A percentile compares a stretch with the other conserved stretches of the same genome.
phyloP scores from a whole-genome alignment of 2,113 vertebrate genomes.

The Ranitomeya variabilis region DNA sequence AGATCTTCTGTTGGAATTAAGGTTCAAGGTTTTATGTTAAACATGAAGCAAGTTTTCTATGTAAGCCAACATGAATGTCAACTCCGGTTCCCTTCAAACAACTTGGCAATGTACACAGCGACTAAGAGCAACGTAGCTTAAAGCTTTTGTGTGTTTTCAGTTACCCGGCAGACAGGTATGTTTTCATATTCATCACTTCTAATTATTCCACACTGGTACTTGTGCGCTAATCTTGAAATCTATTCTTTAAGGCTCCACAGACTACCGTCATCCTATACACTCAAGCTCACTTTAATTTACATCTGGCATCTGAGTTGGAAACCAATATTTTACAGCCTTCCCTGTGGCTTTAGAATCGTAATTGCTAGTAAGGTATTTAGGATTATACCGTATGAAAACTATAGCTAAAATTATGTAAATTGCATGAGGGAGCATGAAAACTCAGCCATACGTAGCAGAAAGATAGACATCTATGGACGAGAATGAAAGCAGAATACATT shows the following conservation, averaged over 20 bases:
- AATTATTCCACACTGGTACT: conserved; percentile 35
- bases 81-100: conserved; percentile 28
- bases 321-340: conserved; percentile 55
- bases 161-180: conserved; percentile 52
- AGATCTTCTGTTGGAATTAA: background rate
- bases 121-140: conserved; percentile 22
- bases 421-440: conserved; percentile 59
- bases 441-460: conserved; percentile 60
- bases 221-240: conserved; percentile 52
- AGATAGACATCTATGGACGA: conserved; percentile 42
- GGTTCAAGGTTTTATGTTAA: background rate
- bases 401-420: conserved; percentile 53
- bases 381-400: conserved; percentile 59
- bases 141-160: conserved; percentile 55
- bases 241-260: conserved; percentile 58
- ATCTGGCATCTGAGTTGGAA: conserved; percentile 60
- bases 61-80: conserved; percentile 22
- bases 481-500: background rate
- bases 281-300: conserved; percentile 57
- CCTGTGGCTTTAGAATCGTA: conserved; percentile 59
- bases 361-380: conserved; percentile 46
- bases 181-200: conserved; percentile 55
- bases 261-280: conserved; percentile 59
- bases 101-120: conserved; percentile 10
- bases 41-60: background rate